phyloP scores from a whole-genome alignment of 1,140 invertebrate species.

The Sweltsa coloradensis region DNA sequence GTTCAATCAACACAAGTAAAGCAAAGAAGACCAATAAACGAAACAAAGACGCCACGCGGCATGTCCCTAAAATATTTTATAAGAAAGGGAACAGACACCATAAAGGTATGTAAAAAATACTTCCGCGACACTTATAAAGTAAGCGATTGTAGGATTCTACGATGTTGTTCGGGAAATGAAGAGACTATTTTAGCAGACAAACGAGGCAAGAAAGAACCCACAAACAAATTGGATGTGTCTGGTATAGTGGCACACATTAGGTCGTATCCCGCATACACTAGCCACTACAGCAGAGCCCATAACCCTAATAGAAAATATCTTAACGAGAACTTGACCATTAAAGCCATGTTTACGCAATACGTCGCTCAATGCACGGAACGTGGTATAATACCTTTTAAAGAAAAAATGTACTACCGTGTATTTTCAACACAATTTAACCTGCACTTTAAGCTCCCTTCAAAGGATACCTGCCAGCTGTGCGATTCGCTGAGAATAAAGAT shows the following conservation, averaged over 20 bases:
- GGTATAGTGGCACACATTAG: conserved; percentile 19
- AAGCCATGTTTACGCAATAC: conserved; percentile 18
- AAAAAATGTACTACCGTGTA: conserved; percentile 18
- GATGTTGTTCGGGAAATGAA: too few species aligned
- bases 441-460: conserved; percentile 17
- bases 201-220: conserved; percentile 16
- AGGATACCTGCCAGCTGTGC: conserved; percentile 18
- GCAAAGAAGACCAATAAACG: too few species aligned
- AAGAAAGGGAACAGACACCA: too few species aligned
- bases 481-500: too few species aligned
- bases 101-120: too few species aligned
- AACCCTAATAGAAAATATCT: conserved; percentile 19
- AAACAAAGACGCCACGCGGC: too few species aligned
- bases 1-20: too few species aligned
- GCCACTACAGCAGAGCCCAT: conserved; percentile 19
- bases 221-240: conserved; percentile 18
- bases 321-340: conserved; percentile 16
- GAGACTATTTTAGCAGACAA: too few species aligned
- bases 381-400: conserved; percentile 19
- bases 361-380: conserved; percentile 18
- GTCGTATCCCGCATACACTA: conserved; percentile 18
- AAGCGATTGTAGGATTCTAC: too few species aligned
- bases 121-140: too few species aligned
- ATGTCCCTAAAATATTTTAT: too few species aligned
- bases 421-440: conserved; percentile 20